Conservation (phyloP, 2,113 vertebrate species). For the Neogobius melanostomus region DNA sequence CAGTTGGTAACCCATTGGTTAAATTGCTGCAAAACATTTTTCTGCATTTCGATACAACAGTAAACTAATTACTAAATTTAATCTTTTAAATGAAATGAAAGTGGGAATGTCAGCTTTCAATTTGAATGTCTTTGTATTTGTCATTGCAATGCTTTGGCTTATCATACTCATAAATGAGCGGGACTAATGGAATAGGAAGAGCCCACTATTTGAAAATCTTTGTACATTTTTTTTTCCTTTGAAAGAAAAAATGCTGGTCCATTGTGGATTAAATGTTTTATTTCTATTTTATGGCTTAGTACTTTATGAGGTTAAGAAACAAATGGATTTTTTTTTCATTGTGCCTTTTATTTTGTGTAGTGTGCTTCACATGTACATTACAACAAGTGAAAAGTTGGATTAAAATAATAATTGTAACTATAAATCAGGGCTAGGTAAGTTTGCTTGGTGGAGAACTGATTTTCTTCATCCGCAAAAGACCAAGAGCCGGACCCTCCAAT, state of each 20-base stretch:
- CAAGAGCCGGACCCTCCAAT: no score
- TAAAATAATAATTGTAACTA: no score
- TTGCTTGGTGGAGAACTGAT: no score
- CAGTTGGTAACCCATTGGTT: neutral
- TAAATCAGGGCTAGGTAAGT: no score
- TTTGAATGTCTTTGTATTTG: constrained; percentile 46
- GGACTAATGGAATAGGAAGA: constrained; percentile 56
- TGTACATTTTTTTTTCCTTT: constrained; percentile 16
- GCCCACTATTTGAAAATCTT: constrained; percentile 47
- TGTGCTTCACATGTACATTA: no score
- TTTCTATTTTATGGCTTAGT: constrained; percentile 9
- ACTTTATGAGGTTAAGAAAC: constrained; percentile 40
- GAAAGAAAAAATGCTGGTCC: constrained; percentile 53
- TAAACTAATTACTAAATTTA: no score
- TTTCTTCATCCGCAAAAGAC: no score
- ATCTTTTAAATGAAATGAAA: constrained; percentile 16
- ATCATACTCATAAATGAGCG: constrained; percentile 27
- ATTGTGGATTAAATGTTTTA: constrained; percentile 55
- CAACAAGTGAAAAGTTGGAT: no score
- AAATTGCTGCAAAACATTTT: neutral
- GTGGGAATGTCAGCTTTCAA: constrained; percentile 30
- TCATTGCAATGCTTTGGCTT: constrained; percentile 37
- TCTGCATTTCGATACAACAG: neutral
- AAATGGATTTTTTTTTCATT: constrained; percentile 1
- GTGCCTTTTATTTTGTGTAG: neutral